Evolutionary conservation across 2,888 invertebrate genomes (phyloP).

Genomic region (Meghimatium bilineatum): DNA sequence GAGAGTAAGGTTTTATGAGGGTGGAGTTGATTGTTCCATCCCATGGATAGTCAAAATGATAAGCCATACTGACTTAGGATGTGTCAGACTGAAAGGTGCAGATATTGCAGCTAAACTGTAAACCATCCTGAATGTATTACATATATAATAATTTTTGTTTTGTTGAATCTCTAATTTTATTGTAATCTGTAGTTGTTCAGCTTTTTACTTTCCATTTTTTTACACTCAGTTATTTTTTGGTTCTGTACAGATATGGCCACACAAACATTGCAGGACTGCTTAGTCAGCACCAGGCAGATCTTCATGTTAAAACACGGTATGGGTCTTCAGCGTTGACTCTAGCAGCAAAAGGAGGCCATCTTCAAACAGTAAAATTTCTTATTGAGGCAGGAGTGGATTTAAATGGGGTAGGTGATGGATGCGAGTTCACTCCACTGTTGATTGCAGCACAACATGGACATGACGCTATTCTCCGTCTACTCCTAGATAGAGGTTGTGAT

Average conservation of each 20-base stretch:
- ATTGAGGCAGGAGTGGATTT: constrained; percentile 74
- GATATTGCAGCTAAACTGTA: too few relatives aligned
- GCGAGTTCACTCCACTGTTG: constrained; percentile 76
- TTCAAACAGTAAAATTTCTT: constrained; percentile 70
- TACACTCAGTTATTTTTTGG: neutral
- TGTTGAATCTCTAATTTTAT: neutral
- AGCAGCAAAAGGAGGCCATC: constrained; percentile 76
- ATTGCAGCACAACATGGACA: constrained; percentile 76
- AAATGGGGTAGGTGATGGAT: constrained; percentile 63
- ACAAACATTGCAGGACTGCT: constrained; percentile 73
- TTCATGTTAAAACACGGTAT: constrained; percentile 73
- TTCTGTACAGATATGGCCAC: constrained; percentile 74
- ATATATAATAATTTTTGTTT: neutral
- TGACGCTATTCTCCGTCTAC: constrained; percentile 73
- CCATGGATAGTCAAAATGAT: too few relatives aligned
- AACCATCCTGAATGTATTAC: too few relatives aligned
- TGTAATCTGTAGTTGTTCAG: neutral
- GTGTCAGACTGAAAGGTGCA: too few relatives aligned
- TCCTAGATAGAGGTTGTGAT: constrained; percentile 74
- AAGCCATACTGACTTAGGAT: too few relatives aligned
- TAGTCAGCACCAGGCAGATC: constrained; percentile 74
- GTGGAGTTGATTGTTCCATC: too few relatives aligned
- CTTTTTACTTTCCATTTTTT: neutral
- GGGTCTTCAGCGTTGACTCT: constrained; percentile 74
- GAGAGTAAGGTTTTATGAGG: too few relatives aligned